These are phyloP conservation scores for Ornithoptera alexandrae DNA, from an alignment of 2,888 invertebrate genomes.

Conservation along the genomic window DNA sequence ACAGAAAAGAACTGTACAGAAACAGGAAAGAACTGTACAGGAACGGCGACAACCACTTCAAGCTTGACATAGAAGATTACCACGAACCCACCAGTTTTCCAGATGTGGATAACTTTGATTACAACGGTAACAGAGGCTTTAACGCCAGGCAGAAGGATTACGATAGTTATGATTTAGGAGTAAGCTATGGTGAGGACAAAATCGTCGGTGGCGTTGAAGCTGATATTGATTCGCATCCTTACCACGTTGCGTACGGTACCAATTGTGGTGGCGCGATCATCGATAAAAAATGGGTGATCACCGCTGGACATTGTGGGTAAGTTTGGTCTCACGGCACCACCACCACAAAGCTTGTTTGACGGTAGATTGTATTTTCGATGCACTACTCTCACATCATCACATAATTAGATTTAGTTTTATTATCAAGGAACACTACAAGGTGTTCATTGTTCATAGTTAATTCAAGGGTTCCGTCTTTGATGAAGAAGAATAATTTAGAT, in stretches of 20 bases:
- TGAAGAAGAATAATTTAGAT: too few species aligned
- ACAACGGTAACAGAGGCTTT: constrained; percentile 40
- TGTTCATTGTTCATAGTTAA: too few species aligned
- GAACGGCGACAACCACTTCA: constrained; percentile 34
- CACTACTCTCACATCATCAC: too few species aligned
- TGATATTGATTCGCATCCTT: constrained; percentile 68
- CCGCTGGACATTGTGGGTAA: constrained; percentile 76
- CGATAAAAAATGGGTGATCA: constrained; percentile 62
- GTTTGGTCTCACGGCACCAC: constrained; percentile 31
- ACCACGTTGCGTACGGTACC: constrained; percentile 66
- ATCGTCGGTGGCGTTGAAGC: constrained; percentile 70
- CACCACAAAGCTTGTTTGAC: too few species aligned
- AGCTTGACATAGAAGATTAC: constrained; percentile 58
- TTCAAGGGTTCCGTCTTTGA: too few species aligned
- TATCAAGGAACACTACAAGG: too few species aligned
- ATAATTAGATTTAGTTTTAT: too few species aligned
- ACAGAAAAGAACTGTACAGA: constrained; percentile 28
- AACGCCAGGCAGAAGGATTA: constrained; percentile 19
- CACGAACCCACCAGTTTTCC: constrained; percentile 55
- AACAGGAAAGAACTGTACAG: constrained; percentile 29
- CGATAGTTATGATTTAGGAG: constrained; percentile 5
- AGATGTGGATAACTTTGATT: constrained; percentile 59
- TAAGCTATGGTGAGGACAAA: constrained; percentile 54
- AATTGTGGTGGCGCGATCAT: constrained; percentile 73
- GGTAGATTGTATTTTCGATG: too few species aligned